phyloP scores from a whole-genome alignment of 1,140 invertebrate species.

The Cydia strobilella region DNA sequence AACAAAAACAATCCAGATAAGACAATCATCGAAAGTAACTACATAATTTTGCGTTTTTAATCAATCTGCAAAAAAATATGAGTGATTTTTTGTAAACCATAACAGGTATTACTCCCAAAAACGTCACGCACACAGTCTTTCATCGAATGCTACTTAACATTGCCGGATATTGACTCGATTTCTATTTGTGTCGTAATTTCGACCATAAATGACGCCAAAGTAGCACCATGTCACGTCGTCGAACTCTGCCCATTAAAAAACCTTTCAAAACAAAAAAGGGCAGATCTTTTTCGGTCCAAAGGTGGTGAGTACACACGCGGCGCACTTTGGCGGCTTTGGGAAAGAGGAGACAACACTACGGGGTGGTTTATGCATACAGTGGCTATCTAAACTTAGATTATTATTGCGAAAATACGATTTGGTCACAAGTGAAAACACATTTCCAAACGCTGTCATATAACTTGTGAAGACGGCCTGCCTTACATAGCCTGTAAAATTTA shows the following conservation, averaged over 20 bases:
- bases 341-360: constrained; percentile 6
- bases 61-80: too few relatives aligned
- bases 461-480: too few relatives aligned
- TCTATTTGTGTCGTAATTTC: constrained; percentile 17
- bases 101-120: background rate
- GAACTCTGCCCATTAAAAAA: constrained; percentile 27
- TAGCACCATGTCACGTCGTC: constrained; percentile 15
- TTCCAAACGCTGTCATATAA: too few relatives aligned
- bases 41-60: too few relatives aligned
- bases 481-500: too few relatives aligned
- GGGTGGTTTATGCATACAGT: background rate
- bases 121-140: background rate
- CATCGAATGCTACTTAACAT: constrained; percentile 15
- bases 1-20: too few relatives aligned
- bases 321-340: constrained; percentile 5
- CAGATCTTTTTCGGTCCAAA: constrained; percentile 23
- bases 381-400: constrained; percentile 8
- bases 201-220: constrained; percentile 28
- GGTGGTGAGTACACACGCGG: constrained; percentile 25
- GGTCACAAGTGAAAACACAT: too few relatives aligned
- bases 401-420: background rate
- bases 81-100: background rate
- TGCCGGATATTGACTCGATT: background rate
- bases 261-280: constrained; percentile 27
- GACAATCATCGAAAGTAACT: too few relatives aligned